Evolutionary conservation across 1,140 invertebrate genomes (phyloP), one percentile per base, ranked within the genome.

Genomic region (Drosophila bifasciata): DNA sequence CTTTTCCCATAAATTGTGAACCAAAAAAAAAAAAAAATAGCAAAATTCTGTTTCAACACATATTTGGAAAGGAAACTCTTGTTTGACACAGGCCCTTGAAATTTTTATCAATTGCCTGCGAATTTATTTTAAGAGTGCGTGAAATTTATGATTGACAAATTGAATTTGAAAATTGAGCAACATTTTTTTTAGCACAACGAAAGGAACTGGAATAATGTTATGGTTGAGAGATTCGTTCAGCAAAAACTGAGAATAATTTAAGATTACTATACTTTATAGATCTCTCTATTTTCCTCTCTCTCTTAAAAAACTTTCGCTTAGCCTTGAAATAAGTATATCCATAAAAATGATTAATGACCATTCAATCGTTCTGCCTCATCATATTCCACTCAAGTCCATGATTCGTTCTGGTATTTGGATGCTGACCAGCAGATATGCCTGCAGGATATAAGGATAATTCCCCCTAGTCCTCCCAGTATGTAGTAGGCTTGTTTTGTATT

Each of bases 71-170:
- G 67, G 44, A 52, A 60, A 71, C 41, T 53, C 53, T 55, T 78
- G 55, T 64, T 64, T 41, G 36, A 49, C 43, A 62, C 56, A 67
- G 67, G 25, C 59, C 57, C 81, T 76, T 48, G 61, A 53, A 25
- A 52, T 32, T 53, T 64, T 79, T 66, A 68, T 89, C 75, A 84
- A 88, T 88, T 89, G 84, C 76, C 72, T 52, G 64, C 59, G 68
- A 89, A 89, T 88, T 89, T 89, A 77, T 89, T 84, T 79, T 79
- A 89, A 88, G 78, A 84, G 57, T 74, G 63, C 84, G 79, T 88
- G 84, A 88, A 88, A 88, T 88, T 88, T 88, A 89, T 89, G 84
- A 84, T 56, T 88, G 84, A 84, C 79, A 88, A 88, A 88, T 88
- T 88, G 84, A 88, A 88, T 88, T 89, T 74, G 60, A 59, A 56